Base-by-base conservation (phyloP, 1,140 invertebrate genomes). In the Polyergus mexicanus region DNA sequence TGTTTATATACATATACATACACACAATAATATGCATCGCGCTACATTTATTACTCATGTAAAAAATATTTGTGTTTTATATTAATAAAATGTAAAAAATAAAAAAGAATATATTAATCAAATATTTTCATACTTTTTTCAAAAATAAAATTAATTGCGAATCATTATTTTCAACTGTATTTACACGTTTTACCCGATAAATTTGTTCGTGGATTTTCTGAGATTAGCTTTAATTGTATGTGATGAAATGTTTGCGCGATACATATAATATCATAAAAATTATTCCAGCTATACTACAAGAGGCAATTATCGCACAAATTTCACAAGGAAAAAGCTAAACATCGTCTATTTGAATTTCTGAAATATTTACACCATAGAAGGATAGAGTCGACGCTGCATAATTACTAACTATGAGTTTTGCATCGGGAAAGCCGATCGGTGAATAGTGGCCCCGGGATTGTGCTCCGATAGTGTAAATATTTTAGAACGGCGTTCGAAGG, bases 371-470 rank as follows among this genome's bases (percentile, higher is more conserved):
- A 54, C 2, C 32, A 54, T 32, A 56, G 63, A 69, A 69, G 22
- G 32, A 65, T 16, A 4, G 6, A 28, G 63, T 28, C 83, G 25
- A 69, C 11, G n/a, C 38, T 81, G 56, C 56, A 60, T 85, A 85
- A 85, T 85, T 85, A 81, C 63, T 71, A n/a, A n/a, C 47, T 66
- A 63, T 68, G 65, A 69, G 63, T 66, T 66, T 76, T 44, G 35
- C 75, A 66, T 65, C 41, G 62, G 22, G 22, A 78, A 58, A 85
- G 75, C 51, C 83, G 47, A 69, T 68, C 65, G 63, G 65, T 58
- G 84, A 85, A 62, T 80, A 80, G 54, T 60, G 44, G 84, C 51
- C 54, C 51, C 35, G 75, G 65, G 76, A 71, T 80, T 85, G 63
- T 47, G 62, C 65, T 69, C 35, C 28, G 65, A 35, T 63, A 41